Evolutionary conservation across 35 echinoderm and acorn worm genomes (phyloP).

Genomic region (Hemicentrotus pulcherrimus): DNA sequence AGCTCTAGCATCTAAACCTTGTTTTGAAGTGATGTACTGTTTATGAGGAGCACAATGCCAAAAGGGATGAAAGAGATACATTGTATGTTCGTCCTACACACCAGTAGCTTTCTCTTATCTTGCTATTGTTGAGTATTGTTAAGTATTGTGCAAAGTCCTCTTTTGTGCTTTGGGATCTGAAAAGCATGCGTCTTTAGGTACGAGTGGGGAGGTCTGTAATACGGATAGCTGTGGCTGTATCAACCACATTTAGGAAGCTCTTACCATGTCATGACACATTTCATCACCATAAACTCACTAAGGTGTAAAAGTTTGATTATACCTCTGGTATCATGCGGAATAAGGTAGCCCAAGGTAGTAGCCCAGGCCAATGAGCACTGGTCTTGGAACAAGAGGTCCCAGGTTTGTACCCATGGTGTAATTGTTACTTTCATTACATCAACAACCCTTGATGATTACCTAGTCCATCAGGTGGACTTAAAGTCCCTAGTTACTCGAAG

Average conservation of each 20-base stretch:
- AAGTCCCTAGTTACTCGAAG: background rate
- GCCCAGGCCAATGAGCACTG: background rate
- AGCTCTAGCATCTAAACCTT: background rate
- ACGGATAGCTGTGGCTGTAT: background rate
- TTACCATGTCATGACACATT: background rate
- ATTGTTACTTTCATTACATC: too few relatives aligned
- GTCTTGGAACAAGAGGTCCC: background rate
- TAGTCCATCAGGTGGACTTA: background rate
- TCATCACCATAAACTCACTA: background rate
- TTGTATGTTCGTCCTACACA: background rate
- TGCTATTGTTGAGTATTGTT: background rate
- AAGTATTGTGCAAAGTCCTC: constrained; percentile 17
- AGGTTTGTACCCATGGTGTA: too few relatives aligned
- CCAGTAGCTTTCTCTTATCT: background rate
- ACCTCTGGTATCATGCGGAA: background rate
- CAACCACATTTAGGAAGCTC: background rate
- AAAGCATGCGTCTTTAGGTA: background rate
- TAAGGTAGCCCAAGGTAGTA: background rate
- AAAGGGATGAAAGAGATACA: background rate
- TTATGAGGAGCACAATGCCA: background rate
- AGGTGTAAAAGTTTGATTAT: background rate
- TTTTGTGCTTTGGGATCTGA: background rate
- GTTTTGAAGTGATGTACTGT: background rate
- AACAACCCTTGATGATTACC: too few relatives aligned
- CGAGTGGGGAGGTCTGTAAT: background rate